These are phyloP conservation scores for Ephialtes manifestator DNA, from an alignment of 2,888 invertebrate species.

Conservation along the genomic window DNA sequence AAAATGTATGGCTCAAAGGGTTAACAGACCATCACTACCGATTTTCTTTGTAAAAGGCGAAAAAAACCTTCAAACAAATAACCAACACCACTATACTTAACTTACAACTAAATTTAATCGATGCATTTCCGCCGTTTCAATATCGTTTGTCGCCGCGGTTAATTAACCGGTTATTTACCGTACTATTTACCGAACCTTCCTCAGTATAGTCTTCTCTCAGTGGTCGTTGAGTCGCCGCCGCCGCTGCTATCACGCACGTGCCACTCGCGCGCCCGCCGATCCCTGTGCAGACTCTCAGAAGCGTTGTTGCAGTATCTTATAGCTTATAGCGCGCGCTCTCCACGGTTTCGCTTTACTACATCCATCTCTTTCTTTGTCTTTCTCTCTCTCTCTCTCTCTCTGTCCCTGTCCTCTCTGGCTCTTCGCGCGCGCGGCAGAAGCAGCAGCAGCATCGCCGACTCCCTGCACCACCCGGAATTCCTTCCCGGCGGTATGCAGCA, in stretches of 20 bases:
- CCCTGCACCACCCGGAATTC: constrained; percentile 68
- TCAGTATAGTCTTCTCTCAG: constrained; percentile 16
- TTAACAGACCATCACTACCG: too few relatives aligned
- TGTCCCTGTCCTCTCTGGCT: too few relatives aligned
- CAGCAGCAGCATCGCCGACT: constrained; percentile 51
- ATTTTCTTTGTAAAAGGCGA: too few relatives aligned
- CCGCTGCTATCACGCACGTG: constrained; percentile 68
- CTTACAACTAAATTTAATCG: too few relatives aligned
- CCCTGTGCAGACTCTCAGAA: constrained; percentile 47
- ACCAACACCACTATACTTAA: too few relatives aligned
- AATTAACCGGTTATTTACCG: not conserved
- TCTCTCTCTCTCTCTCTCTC: not conserved
- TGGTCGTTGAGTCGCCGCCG: constrained; percentile 48
- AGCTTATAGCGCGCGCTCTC: constrained; percentile 14
- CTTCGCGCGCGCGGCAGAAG: constrained; percentile 26
- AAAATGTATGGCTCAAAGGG: too few relatives aligned
- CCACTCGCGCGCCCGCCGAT: constrained; percentile 63
- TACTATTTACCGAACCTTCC: not conserved
- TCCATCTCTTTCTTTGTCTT: not conserved
- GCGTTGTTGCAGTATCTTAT: constrained; percentile 27
- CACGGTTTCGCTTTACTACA: constrained; percentile 9
- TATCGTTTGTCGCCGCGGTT: not conserved
- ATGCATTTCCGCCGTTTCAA: too few relatives aligned
- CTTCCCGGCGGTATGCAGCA: constrained; percentile 68
- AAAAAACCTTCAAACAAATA: too few relatives aligned